These are phyloP conservation scores for Urosaurus nigricauda DNA, from an alignment of 2,797 vertebrate species.

Conservation along the genomic window DNA sequence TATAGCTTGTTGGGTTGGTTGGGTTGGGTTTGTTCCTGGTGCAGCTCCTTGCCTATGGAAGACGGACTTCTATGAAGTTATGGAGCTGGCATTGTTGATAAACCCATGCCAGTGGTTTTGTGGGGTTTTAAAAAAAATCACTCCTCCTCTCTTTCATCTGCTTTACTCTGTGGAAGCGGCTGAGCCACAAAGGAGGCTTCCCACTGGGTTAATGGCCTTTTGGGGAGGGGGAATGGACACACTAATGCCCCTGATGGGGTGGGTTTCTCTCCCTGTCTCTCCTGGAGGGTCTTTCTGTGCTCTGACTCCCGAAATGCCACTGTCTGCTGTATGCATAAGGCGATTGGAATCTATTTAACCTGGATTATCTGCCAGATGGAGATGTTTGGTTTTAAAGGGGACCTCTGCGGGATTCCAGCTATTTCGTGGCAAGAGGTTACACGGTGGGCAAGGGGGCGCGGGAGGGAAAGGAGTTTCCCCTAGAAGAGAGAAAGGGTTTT, in stretches of 20 bases:
- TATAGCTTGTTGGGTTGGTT: too few species aligned
- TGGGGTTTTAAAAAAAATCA: not conserved
- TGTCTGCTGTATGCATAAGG: not conserved
- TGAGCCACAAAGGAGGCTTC: not conserved
- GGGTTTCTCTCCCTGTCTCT: not conserved
- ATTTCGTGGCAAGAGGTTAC: not conserved
- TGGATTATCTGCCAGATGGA: conserved; percentile 24
- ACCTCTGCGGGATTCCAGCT: not conserved
- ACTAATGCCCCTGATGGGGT: not conserved
- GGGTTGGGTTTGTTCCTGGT: too few species aligned
- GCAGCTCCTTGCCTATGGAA: too few species aligned
- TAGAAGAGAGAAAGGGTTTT: not conserved
- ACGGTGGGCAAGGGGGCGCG: not conserved
- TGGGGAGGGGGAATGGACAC: too few species aligned
- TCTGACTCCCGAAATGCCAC: not conserved
- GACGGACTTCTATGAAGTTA: not conserved
- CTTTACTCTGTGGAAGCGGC: not conserved
- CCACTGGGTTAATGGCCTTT: not conserved
- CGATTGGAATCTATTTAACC: conserved; percentile 9
- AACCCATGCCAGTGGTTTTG: not conserved
- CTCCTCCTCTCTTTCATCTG: not conserved
- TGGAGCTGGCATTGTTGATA: not conserved
- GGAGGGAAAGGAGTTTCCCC: not conserved
- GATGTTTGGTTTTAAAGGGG: not conserved
- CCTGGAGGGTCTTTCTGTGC: not conserved